Base-by-base conservation (phyloP, 2,113 vertebrate genomes). In the Fulmarus glacialis region DNA sequence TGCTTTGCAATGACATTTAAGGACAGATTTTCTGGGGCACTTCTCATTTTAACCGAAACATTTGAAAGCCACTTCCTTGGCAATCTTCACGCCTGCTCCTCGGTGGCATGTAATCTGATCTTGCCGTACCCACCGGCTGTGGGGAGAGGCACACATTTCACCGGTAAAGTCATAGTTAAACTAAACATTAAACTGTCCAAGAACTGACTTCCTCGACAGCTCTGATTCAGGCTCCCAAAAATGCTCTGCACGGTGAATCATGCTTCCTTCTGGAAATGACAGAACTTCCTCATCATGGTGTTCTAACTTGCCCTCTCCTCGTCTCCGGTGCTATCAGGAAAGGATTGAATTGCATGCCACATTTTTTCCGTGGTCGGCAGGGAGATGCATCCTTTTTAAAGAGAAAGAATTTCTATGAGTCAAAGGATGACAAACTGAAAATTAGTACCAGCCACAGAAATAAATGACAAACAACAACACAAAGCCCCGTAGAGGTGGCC, bases 181-280 rank as follows among this genome's bases (percentile, higher is more conserved):
- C 80, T 94, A 96, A 98, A 97, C 90, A 96, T 90, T 96, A 96
- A 98, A 98, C 97, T 98, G 95, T 97, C 97, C 87, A 94, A 98
- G 97, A 98, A 98, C 95, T 96, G 96, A 98, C 98, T 99, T 98
- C 98, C 98, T 99, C 92, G 88, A 98, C 95, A 98, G 96, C 95
- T 98, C 97, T 99, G 98, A 98, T 98, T 98, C 98, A 98, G 96
- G 91, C 95, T 98, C 97, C 96, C 94, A 93, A 97, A 98, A 98
- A 99, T 98, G 98, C 96, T 72, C 74, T 87, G 90, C 48, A 18
- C 27, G 8, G 90, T 98, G 98, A 99, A 93, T 98, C 98, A 99
- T 87, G 88, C 95, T 99, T 99, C 98, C 98, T 98, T 98, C 96
- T 98, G 98, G 98, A 98, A 98, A 98, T 98, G 98, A 98, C 97